Conservation (phyloP, 2,113 vertebrate genomes). For the Aythya baeri region DNA sequence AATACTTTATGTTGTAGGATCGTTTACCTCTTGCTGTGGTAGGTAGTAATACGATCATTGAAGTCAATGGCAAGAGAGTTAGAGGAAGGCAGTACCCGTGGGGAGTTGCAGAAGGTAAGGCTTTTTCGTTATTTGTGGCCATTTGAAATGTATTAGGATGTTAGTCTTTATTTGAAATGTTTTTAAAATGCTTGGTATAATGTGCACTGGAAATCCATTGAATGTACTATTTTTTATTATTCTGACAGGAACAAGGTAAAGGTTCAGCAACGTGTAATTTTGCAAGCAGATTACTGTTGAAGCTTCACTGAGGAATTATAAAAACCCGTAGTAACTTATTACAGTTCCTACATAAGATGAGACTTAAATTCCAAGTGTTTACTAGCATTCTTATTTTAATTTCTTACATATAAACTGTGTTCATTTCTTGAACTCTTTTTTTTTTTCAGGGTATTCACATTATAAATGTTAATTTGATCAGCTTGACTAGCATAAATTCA, state of each 20-base stretch:
- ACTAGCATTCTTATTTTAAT: not conserved
- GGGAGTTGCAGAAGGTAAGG: slow-evolving; percentile 97
- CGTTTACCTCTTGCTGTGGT: slow-evolving; percentile 98
- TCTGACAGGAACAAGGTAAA: not conserved
- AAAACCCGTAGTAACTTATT: not conserved
- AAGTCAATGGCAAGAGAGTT: slow-evolving; percentile 94
- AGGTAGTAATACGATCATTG: slow-evolving; percentile 98
- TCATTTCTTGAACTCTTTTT: not conserved
- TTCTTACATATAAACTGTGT: not conserved
- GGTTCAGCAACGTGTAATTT: accelerated
- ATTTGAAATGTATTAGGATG: not conserved
- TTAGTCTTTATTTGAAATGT: not conserved
- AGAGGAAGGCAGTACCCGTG: slow-evolving; percentile 98
- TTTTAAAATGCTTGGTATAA: not conserved
- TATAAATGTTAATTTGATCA: not conserved
- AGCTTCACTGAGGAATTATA: not conserved
- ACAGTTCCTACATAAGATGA: not conserved
- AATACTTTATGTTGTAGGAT: slow-evolving; percentile 81
- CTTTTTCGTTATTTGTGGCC: not conserved
- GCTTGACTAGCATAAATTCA: not conserved
- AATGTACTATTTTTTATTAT: not conserved
- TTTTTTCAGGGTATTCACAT: not conserved
- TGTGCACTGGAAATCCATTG: not conserved
- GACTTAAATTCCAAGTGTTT: not conserved
- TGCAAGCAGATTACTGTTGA: not conserved